phyloP scores from a whole-genome alignment of 2,113 vertebrate species.

The Ceuthmochares aereus region DNA sequence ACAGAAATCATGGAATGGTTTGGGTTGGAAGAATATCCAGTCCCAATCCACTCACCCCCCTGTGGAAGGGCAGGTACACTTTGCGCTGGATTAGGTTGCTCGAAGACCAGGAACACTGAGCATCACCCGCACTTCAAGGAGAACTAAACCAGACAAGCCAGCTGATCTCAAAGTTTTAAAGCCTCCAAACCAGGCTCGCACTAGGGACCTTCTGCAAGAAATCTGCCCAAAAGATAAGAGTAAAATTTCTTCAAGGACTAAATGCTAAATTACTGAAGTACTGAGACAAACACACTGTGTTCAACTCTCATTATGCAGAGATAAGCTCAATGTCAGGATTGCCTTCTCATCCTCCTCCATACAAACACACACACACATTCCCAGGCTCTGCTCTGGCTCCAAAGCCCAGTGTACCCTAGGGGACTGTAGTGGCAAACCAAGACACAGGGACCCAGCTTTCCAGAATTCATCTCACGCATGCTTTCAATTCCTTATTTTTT shows the following conservation, averaged over 20 bases:
- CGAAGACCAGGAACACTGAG: background rate
- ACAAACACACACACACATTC: accelerated
- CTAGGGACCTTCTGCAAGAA: background rate
- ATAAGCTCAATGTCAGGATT: background rate
- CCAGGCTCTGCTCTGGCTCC: background rate
- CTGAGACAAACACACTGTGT: background rate
- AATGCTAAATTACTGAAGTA: background rate
- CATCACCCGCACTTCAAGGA: background rate
- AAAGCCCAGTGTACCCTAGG: background rate
- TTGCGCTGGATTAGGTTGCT: no score
- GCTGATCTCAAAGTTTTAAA: background rate
- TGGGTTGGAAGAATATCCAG: no score
- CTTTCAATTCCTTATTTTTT: background rate
- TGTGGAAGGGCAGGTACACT: no score
- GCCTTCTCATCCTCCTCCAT: background rate
- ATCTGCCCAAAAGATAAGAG: no score
- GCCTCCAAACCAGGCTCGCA: background rate
- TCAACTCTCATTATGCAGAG: background rate
- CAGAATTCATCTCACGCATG: background rate
- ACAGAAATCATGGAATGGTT: no score
- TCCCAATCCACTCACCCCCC: no score
- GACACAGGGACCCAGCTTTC: background rate
- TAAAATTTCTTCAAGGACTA: background rate
- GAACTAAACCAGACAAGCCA: background rate
- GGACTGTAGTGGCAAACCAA: background rate